Conservation (phyloP, 1,140 invertebrate species). For the Bombus sylvicola region DNA sequence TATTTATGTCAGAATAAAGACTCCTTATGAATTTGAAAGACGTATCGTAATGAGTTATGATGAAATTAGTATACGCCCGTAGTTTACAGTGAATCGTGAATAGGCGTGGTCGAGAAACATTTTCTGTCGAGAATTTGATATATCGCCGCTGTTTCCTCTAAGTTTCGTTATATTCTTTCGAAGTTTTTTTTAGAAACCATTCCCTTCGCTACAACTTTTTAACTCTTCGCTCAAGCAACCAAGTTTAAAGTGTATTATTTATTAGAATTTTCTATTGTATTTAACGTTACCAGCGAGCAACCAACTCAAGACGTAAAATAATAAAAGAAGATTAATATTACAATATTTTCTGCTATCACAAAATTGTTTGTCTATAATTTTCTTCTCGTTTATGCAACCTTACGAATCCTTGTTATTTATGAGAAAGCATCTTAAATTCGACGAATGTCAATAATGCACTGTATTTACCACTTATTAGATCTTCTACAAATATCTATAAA, state of each 20-base stretch:
- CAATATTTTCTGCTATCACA: no score
- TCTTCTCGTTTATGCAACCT: no score
- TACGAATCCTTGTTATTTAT: no score
- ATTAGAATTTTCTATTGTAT: no score
- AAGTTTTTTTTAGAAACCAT: neutral
- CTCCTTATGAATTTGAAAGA: neutral
- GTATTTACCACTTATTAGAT: no score
- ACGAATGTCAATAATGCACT: no score
- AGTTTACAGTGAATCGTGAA: constrained; percentile 33
- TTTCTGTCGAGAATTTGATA: constrained; percentile 26
- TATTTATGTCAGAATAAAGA: neutral
- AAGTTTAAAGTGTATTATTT: neutral
- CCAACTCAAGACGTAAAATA: no score
- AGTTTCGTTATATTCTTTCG: constrained; percentile 14
- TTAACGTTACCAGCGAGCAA: no score
- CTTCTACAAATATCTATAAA: no score
- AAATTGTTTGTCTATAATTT: no score
- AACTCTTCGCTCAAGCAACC: neutral
- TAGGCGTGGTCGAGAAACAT: constrained; percentile 25
- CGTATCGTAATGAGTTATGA: neutral
- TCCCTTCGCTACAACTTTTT: neutral
- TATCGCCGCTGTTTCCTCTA: neutral
- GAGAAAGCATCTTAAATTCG: no score
- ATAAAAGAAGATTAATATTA: no score
- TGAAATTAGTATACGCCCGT: constrained; percentile 21